Conservation (phyloP, 2,888 invertebrate species). For the Willowsia nigromaculata region DNA sequence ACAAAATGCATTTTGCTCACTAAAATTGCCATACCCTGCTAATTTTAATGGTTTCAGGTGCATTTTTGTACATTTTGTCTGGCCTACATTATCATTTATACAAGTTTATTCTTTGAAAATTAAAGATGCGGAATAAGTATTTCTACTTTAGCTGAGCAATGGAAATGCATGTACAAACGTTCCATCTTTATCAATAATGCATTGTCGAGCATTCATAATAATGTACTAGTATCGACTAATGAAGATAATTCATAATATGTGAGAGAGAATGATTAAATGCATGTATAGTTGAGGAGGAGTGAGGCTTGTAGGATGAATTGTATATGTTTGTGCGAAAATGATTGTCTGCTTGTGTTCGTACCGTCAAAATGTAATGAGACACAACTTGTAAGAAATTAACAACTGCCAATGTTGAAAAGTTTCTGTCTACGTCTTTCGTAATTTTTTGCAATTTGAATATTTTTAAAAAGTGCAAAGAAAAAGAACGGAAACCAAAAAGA, state of each 20-base stretch:
- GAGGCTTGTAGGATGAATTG: background rate
- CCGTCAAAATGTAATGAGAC: background rate
- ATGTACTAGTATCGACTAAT: background rate
- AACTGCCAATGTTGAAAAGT: too few species aligned
- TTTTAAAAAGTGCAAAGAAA: constrained; percentile 24
- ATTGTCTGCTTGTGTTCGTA: background rate
- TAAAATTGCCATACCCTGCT: constrained; percentile 63
- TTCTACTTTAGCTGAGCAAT: too few species aligned
- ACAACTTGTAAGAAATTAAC: background rate
- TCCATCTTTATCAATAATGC: background rate
- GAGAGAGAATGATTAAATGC: background rate
- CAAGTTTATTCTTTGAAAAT: too few species aligned
- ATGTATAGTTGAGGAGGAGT: background rate
- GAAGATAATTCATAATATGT: background rate
- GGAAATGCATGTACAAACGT: too few species aligned
- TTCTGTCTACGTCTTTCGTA: too few species aligned
- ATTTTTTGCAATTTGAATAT: background rate
- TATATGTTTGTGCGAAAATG: background rate
- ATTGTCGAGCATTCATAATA: background rate
- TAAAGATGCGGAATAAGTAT: too few species aligned
- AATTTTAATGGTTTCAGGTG: constrained; percentile 3
- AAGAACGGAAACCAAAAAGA: constrained; percentile 31
- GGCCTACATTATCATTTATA: too few species aligned
- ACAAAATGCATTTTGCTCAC: constrained; percentile 63
- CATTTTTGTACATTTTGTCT: background rate